Percentiles rank a stretch among this genome's conserved stretches.
Evolutionary conservation across 2,113 vertebrate genomes (phyloP).

Genomic region (Mirza zaza): DNA sequence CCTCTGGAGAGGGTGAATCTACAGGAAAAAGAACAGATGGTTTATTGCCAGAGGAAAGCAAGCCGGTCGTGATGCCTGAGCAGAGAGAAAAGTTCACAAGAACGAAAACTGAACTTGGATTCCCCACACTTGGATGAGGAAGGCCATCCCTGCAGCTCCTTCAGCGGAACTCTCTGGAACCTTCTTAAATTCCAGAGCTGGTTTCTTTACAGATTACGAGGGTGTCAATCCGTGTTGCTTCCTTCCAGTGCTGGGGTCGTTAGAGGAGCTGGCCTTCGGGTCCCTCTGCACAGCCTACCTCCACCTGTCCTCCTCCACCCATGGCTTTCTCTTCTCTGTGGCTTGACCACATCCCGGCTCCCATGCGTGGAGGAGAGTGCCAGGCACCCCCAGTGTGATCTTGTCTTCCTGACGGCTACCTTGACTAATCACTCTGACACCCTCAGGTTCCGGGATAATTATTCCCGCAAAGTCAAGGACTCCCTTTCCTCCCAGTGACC

Average conservation of each 20-base stretch:
- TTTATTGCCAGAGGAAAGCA: neutral
- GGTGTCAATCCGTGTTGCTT: neutral
- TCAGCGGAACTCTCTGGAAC: neutral
- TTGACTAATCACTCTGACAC: conserved; percentile 76
- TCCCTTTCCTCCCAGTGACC: conserved; percentile 56
- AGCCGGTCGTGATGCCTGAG: neutral
- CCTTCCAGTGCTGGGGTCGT: neutral
- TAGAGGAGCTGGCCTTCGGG: neutral
- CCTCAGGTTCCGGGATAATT: conserved; percentile 71
- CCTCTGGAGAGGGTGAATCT: neutral
- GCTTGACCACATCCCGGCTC: neutral
- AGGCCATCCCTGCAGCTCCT: neutral
- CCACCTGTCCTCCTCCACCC: neutral
- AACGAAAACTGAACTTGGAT: neutral
- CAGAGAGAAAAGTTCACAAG: too few species aligned
- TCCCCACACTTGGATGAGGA: neutral
- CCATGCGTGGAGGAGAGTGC: neutral
- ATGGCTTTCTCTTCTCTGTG: accelerated
- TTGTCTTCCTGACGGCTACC: conserved; percentile 66
- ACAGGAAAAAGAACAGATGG: conserved; percentile 4
- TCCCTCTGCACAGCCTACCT: accelerated
- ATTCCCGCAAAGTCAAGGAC: conserved; percentile 61
- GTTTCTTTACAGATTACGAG: neutral
- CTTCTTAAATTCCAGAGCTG: neutral
- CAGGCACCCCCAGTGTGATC: neutral